These are phyloP conservation scores for Megalurothrips usitatus DNA, from an alignment of 2,888 invertebrate species.

Conservation along the genomic window DNA sequence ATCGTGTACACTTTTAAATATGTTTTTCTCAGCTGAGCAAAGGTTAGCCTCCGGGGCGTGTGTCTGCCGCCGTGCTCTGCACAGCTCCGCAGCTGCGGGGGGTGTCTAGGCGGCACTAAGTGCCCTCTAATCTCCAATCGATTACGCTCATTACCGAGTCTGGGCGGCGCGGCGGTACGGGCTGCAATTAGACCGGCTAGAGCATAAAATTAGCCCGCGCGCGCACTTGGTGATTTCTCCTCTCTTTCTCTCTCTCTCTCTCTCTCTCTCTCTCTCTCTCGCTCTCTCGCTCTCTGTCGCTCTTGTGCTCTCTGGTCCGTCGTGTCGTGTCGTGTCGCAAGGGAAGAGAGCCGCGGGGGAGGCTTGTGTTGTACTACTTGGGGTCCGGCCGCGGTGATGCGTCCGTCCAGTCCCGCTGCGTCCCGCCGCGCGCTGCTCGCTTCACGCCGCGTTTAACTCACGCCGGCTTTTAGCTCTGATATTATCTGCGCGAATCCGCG, in stretches of 20 bases:
- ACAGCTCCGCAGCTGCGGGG: not conserved
- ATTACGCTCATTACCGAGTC: conserved; percentile 14
- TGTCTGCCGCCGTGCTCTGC: not conserved
- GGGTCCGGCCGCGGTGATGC: too few species aligned
- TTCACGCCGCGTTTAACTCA: too few species aligned
- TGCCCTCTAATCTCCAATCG: conserved; percentile 10
- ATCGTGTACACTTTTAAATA: too few species aligned
- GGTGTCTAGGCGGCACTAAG: not conserved
- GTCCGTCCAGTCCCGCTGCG: too few species aligned
- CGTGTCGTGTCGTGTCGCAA: too few species aligned
- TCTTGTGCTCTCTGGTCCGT: not conserved
- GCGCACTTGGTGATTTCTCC: not conserved
- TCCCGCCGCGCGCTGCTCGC: too few species aligned
- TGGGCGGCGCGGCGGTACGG: not conserved
- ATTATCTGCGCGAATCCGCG: too few species aligned
- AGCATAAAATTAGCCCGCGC: not conserved
- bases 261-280: not conserved
- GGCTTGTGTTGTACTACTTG: too few species aligned
- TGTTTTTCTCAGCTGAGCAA: too few species aligned
- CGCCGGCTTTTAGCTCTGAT: too few species aligned
- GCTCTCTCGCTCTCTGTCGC: not conserved
- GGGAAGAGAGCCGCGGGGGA: too few species aligned
- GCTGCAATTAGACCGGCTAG: not conserved
- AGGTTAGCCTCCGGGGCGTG: not conserved
- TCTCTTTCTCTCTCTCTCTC: too few species aligned